Evolutionary conservation across 2,113 vertebrate species (phyloP), one percentile per base, ranked within the genome.

Genomic region (Urocolius indicus): DNA sequence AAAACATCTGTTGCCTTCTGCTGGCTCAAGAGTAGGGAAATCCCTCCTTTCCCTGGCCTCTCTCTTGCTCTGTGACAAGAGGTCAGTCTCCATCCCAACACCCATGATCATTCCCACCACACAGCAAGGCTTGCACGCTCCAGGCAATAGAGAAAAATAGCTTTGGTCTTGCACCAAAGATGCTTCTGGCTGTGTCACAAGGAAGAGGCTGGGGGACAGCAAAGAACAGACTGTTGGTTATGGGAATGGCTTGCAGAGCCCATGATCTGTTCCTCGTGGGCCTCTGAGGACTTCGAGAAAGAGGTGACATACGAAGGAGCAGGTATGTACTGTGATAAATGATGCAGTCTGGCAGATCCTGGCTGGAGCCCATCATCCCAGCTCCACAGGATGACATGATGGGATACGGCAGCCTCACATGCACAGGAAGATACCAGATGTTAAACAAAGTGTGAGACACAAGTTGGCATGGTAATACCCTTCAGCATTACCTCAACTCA

Each of bases 201-300:
- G 61, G 24, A 80, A 74, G 73, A 89, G 32, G 4, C 30, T 72
- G 17, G 16, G 5, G 2, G 14, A 91, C 6, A 67, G 26, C 32
- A 87, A 89, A 82, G 32, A 81, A 29, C 43, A 78, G 29, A 20
- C 45, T 69, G 49, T 46, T 3, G 2, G 36, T 27, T 46, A 20
- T 48, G 88, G 24, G 16, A 91, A 54, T 0, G 2, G 30, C 59
- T 55, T 71, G 43, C 29, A 81, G 61, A 77, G 43, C 27, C 34
- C 48, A 48, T 0, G 0, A 21, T 24, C 17, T 74, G 38, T 38
- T 91, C 73, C 18, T 66, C 24, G 43, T 0, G 2, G 73, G 34
- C 32, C 30, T 67, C 32, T 38, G 32, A 91, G 26, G 24, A 17
- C 59, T 67, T 91, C 36, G 36, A 61, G 49, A 61, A 46, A 78